Evolutionary conservation across 2,888 invertebrate species (phyloP).

Genomic region (Frankliniella intonsa): DNA sequence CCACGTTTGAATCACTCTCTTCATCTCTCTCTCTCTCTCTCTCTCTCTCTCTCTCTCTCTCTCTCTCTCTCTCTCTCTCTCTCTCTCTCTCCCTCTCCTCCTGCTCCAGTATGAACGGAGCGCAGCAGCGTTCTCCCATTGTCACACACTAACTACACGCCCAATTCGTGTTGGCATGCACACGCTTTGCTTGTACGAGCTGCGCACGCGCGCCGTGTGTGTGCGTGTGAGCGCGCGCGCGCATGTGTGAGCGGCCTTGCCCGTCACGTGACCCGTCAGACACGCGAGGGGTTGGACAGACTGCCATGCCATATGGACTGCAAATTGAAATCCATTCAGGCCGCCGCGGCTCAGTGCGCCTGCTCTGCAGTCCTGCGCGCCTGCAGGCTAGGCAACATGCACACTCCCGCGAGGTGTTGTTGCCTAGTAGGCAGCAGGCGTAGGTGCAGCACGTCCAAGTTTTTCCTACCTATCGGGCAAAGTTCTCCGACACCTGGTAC

Average conservation of each 20-base stretch:
- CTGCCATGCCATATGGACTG: too few relatives aligned
- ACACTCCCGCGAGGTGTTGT: too few relatives aligned
- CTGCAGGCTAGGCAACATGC: too few relatives aligned
- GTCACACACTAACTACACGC: background rate
- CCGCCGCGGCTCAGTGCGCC: too few relatives aligned
- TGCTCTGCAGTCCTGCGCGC: too few relatives aligned
- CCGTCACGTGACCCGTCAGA: background rate
- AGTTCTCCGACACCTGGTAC: too few relatives aligned
- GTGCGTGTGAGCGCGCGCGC: background rate
- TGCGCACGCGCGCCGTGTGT: background rate
- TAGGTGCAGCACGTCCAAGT: too few relatives aligned
- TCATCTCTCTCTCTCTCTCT: background rate
- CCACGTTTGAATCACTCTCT: background rate
- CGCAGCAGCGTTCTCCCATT: constrained; percentile 15
- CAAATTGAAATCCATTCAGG: background rate
- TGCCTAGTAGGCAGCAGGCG: too few relatives aligned
- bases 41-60: too few relatives aligned
- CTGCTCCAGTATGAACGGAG: background rate
- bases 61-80: background rate
- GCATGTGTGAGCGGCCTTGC: background rate
- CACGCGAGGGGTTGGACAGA: background rate
- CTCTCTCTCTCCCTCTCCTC: background rate
- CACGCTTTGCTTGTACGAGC: background rate
- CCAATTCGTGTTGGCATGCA: background rate
- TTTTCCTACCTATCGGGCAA: too few relatives aligned